Base-by-base conservation (phyloP, 2,113 vertebrate genomes). In the Rhinolophus ferrumequinum region DNA sequence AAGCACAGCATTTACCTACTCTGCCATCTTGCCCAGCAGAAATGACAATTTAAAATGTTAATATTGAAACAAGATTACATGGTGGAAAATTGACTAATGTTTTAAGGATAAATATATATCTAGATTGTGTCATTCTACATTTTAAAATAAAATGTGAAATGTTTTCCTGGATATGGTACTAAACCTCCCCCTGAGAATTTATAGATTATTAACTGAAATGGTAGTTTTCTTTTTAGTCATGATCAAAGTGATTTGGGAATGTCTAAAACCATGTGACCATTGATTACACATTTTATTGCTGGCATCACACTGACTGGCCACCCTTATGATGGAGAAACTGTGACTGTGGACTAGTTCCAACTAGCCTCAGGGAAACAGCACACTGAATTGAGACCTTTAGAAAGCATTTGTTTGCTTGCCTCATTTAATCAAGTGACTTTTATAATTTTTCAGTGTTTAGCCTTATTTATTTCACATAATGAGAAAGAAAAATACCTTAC, bases 231-330 rank as follows among this genome's bases (percentile, higher is more conserved):
- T 97, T 93, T 95, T 90, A 93, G 96, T 90, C 72, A 41, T 90
- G 66, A 98, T 97, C 93, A 93, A 97, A 96, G 96, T 81, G 95
- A 90, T 90, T 95, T 94, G 96, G 38, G 33, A 64, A 94, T 66
- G 60, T 84, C 80, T 75, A 35, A 93, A 94, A 52, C 21, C 16
- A 38, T 70, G 50, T 77, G 69, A 66, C 73, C 96, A 44, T 30
- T 54, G 92, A 88, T 96, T 96, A 88, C 0, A 0, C 62, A 38
- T 69, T 79, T 93, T 93, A 96, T 97, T 88, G 95, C 64, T 87
- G 90, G 87, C 67, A 96, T 35, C 33, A 1, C 18, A 84, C 3
- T 0, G 6, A 1, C 84, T 50, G 87, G 93, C 96, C 97, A 89
- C 88, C 97, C 97, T 60, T 96, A 89, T n/a, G 79, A 94, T 26